phyloP scores from a whole-genome alignment of 2,888 invertebrate genomes.

The Acanthosepion lycidas region DNA sequence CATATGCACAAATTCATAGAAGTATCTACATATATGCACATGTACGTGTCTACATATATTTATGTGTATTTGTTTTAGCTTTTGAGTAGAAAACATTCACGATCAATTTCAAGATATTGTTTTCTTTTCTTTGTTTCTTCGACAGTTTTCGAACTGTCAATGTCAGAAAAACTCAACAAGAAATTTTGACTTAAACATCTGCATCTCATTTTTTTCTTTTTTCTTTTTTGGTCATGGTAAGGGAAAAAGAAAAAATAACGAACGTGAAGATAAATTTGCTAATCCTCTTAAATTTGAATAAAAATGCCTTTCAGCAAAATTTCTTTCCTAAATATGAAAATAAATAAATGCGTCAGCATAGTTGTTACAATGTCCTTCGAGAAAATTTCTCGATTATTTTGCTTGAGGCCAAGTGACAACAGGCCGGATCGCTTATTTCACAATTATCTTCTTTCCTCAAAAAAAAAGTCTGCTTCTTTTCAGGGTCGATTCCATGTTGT shows the following conservation, averaged over 20 bases:
- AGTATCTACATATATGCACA: not conserved
- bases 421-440: no score
- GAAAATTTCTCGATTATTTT: not conserved
- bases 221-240: not conserved
- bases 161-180: not conserved
- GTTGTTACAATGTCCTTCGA: not conserved
- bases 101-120: not conserved
- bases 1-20: not conserved
- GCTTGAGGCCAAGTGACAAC: not conserved
- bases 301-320: not conserved
- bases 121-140: not conserved
- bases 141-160: not conserved
- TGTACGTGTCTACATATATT: not conserved
- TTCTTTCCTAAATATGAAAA: not conserved
- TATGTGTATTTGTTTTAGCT: not conserved
- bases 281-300: constrained; percentile 1
- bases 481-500: no score
- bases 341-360: not conserved
- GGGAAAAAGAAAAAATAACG: not conserved
- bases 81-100: not conserved
- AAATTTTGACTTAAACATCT: constrained; percentile 33
- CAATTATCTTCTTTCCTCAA: no score
- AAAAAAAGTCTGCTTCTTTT: no score
- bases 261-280: not conserved
- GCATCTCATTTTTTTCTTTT: not conserved